Evolutionary conservation across 2,113 vertebrate species (phyloP), one percentile per base, ranked within the genome.

Genomic region (Cheilinus undulatus): DNA sequence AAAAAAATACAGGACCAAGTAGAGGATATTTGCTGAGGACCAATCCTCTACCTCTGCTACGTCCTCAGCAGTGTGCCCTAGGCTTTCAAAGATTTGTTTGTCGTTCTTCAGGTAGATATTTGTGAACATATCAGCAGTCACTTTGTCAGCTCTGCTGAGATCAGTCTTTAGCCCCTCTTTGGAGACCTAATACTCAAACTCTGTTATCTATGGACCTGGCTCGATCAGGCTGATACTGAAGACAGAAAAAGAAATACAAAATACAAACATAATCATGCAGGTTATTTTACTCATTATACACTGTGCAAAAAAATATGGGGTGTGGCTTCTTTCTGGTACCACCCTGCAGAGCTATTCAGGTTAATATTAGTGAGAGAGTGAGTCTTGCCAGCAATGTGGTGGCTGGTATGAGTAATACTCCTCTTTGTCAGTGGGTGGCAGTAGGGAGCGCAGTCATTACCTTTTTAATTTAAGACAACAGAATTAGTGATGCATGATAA

Each of bases 81-180:
- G 69, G 22, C 88, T 94, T 84, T 95, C 91, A 58, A 95, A 95
- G 87, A 95, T 96, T 30, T 95, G 92, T 23, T 92, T 94, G 81
- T 94, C 95, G 90, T 95, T 95, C 86, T 95, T 95, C 82, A 95
- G 67, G 73, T 95, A 95, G 88, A 95, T 91, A 76, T 95, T 92
- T 22, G 87, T 91, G 82, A 96, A 96, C 93, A 96, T 96, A 32
- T 95, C 93, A 5, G 95, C 95, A 12, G 95, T 96, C 78, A 95
- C 88, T 78, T 88, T 50, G 81, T 95, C 95, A 51, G 92, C 92
- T 76, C 93, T 93, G 54, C 92, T 95, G 78, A 96, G 94, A 63
- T 96, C 95, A 70, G 93, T 95, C 90, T 95, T 96, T 92, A 93
- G 27, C 34, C 93, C 94, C 40, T 95, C 93, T 1, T 95, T 93